Evolutionary conservation across 2,797 vertebrate genomes (phyloP).

Genomic region (Gallirallus australis): DNA sequence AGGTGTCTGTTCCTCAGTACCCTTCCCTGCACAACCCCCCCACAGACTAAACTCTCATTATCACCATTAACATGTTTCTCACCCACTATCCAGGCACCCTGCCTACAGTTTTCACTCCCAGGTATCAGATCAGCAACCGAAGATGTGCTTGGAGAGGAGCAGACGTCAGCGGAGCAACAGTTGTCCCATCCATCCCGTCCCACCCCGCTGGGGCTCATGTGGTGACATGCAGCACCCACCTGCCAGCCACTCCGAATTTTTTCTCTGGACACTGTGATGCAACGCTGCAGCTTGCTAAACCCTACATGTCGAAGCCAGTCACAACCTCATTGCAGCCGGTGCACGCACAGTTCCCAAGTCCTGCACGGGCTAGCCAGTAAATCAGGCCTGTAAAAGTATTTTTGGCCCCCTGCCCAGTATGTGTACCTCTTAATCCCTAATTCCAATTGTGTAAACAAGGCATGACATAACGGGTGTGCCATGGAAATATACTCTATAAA

Average conservation of each 20-base stretch:
- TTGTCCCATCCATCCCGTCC: neutral
- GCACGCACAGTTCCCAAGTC: neutral
- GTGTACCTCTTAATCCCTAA: constrained; percentile 67
- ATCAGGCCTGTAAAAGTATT: constrained; percentile 55
- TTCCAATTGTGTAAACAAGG: constrained; percentile 70
- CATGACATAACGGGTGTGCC: constrained; percentile 72
- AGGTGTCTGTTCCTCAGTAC: neutral
- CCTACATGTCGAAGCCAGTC: neutral
- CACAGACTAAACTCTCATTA: neutral
- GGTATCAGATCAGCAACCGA: neutral
- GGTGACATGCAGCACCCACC: neutral
- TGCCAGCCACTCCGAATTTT: neutral
- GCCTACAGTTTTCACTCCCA: neutral
- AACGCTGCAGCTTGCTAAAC: neutral
- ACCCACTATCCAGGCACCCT: neutral
- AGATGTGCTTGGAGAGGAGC: neutral
- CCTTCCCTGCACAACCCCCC: neutral
- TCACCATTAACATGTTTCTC: neutral
- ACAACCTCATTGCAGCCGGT: neutral
- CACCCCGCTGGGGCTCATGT: fast-evolving
- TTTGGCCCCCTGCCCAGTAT: constrained; percentile 57
- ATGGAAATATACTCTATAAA: constrained; percentile 69
- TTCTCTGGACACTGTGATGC: fast-evolving
- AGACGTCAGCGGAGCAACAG: neutral
- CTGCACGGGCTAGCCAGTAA: neutral